A percentile compares a stretch with the other conserved stretches of the same genome.
Conservation (phyloP, 2,113 vertebrate species). For the Mola mola region DNA sequence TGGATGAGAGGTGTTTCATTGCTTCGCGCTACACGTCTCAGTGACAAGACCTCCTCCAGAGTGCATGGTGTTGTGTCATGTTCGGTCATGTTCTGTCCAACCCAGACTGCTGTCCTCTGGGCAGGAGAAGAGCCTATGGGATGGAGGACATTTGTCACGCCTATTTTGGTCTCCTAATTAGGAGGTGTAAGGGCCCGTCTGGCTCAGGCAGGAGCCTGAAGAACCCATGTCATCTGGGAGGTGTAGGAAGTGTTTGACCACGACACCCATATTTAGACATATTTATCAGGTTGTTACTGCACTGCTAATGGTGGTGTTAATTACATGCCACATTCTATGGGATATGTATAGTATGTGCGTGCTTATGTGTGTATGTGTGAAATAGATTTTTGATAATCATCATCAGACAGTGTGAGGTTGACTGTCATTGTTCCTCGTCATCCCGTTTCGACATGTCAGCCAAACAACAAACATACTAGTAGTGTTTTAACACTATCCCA, state of each 20-base stretch:
- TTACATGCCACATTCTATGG: slow-evolving; percentile 53
- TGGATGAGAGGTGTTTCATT: slow-evolving; percentile 43
- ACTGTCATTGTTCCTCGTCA: slow-evolving; percentile 16
- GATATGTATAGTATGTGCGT: slow-evolving; percentile 21
- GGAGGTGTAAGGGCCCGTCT: slow-evolving; percentile 68
- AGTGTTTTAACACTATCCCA: too few species aligned
- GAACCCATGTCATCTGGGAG: slow-evolving; percentile 59
- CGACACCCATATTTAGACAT: slow-evolving; percentile 56
- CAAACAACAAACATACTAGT: too few species aligned
- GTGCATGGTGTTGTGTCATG: slow-evolving; percentile 68
- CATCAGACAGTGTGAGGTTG: slow-evolving; percentile 41
- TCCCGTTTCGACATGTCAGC: slow-evolving; percentile 44
- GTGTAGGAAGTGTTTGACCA: slow-evolving; percentile 74
- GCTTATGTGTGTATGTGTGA: slow-evolving; percentile 8
- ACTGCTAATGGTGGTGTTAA: slow-evolving; percentile 65
- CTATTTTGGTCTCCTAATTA: slow-evolving; percentile 78
- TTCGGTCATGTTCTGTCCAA: slow-evolving; percentile 67
- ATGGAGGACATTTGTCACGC: slow-evolving; percentile 70
- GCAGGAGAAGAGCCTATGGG: slow-evolving; percentile 46
- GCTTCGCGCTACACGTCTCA: slow-evolving; percentile 36
- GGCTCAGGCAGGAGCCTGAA: slow-evolving; percentile 50
- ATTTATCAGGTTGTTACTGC: slow-evolving; percentile 61
- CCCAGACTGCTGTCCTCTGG: slow-evolving; percentile 53
- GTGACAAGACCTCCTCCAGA: slow-evolving; percentile 61
- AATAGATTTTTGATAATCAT: slow-evolving; percentile 55